Evolutionary conservation across 2,113 vertebrate species (phyloP).

Genomic region (Myotis brandtii): DNA sequence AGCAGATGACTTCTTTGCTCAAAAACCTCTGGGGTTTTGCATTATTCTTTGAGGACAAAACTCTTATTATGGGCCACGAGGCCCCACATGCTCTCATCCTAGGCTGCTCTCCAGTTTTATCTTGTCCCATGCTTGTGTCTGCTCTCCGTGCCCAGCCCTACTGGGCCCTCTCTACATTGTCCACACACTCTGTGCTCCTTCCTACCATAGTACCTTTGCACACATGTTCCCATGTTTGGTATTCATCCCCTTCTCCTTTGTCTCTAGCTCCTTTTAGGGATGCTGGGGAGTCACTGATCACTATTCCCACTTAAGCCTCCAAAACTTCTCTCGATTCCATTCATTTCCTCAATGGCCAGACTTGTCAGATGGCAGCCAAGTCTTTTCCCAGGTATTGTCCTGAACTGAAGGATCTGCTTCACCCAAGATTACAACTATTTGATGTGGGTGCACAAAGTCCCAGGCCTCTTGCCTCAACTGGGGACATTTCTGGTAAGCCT

Average conservation of each 20-base stretch:
- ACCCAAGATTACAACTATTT: not conserved
- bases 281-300: not conserved
- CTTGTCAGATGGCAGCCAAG: not conserved
- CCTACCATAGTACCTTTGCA: not conserved
- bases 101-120: not conserved
- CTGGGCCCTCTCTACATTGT: not conserved
- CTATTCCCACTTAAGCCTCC: not conserved
- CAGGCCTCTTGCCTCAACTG: not conserved
- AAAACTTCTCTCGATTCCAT: not conserved
- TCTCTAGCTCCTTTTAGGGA: not conserved
- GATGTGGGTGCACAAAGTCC: not conserved
- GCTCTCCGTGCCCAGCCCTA: not conserved
- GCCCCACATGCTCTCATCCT: not conserved
- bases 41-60: not conserved
- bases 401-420: not conserved
- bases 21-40: not conserved
- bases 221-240: accelerated
- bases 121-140: not conserved
- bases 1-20: not conserved
- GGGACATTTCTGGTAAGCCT: not conserved
- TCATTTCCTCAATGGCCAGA: not conserved
- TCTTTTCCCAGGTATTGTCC: not conserved
- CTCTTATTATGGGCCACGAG: not conserved
- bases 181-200: not conserved
- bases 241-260: not conserved